A percentile compares a stretch with the other conserved stretches of the same genome.
Evolutionary conservation across 2,797 vertebrate species (phyloP).

Genomic region (Orestias chungarensis): DNA sequence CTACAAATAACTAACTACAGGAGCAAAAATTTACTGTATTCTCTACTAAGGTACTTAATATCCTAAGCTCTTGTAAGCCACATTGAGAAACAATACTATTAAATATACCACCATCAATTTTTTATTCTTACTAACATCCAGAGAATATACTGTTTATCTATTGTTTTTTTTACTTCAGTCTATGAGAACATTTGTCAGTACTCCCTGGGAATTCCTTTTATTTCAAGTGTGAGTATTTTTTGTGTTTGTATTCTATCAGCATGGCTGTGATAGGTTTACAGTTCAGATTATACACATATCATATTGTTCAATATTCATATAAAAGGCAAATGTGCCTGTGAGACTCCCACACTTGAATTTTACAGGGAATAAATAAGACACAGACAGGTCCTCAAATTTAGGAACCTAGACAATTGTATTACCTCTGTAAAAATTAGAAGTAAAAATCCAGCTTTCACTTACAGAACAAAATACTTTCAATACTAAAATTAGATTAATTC

Average conservation of each 20-base stretch:
- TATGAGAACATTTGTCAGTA: conserved; percentile 65
- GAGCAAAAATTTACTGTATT: not conserved
- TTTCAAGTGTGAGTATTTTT: conserved; percentile 26
- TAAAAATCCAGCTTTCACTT: not conserved
- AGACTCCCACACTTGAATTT: conserved; percentile 37
- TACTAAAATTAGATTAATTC: conserved; percentile 10
- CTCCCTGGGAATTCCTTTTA: conserved; percentile 49
- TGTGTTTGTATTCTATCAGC: conserved; percentile 3
- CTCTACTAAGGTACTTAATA: conserved; percentile 45
- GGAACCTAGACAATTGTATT: not conserved
- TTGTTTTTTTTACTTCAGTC: conserved; percentile 68
- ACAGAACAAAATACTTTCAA: not conserved
- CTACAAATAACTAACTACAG: not conserved
- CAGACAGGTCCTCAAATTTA: conserved; percentile 18
- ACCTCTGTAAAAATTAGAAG: not conserved
- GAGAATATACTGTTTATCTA: conserved; percentile 57
- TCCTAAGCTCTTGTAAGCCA: conserved; percentile 58
- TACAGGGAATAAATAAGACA: not conserved
- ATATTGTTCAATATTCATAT: conserved; percentile 22
- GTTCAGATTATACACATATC: conserved; percentile 19
- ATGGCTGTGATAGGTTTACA: conserved; percentile 29
- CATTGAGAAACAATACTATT: conserved; percentile 76
- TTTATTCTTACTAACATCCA: conserved; percentile 74
- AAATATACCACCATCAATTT: conserved; percentile 67
- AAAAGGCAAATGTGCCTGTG: conserved; percentile 4